A percentile compares a stretch with the other conserved stretches of the same genome.
phyloP scores from a whole-genome alignment of 2,113 vertebrate genomes.

The Rhadina sibilatrix region DNA sequence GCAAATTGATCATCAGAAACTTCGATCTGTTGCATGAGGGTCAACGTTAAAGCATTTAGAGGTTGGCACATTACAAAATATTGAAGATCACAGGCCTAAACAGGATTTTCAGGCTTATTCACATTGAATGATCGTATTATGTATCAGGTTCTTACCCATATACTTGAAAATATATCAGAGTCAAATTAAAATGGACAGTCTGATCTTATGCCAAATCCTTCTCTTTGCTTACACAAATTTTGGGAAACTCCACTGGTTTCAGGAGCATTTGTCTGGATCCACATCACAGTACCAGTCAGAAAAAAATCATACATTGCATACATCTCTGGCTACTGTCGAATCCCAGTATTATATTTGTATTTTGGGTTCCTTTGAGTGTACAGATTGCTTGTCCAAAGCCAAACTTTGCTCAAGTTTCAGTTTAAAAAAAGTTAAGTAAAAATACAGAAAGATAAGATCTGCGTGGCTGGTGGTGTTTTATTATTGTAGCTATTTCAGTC shows the following conservation, averaged over 20 bases:
- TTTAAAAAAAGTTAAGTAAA: not conserved
- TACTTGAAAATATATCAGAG: slow-evolving; percentile 9
- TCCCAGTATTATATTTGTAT: not conserved
- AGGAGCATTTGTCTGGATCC: not conserved
- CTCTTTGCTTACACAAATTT: not conserved
- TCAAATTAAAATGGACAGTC: not conserved
- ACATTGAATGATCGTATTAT: not conserved
- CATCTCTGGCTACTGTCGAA: not conserved
- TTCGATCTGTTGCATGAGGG: not conserved
- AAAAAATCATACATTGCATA: not conserved
- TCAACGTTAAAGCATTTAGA: not conserved
- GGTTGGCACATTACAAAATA: not conserved
- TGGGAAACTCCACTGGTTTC: not conserved
- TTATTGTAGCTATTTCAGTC: not conserved
- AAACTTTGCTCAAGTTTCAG: not conserved
- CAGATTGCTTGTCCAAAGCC: not conserved
- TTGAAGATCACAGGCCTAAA: not conserved
- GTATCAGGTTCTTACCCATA: not conserved
- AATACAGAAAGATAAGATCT: not conserved
- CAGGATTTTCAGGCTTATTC: not conserved
- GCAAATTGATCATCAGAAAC: not conserved
- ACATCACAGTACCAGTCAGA: not conserved
- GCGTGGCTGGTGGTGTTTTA: not conserved
- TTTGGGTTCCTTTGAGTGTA: not conserved
- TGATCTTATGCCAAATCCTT: not conserved